Base-by-base conservation (phyloP, 2,797 vertebrate genomes). In the Takifugu ocellatus region DNA sequence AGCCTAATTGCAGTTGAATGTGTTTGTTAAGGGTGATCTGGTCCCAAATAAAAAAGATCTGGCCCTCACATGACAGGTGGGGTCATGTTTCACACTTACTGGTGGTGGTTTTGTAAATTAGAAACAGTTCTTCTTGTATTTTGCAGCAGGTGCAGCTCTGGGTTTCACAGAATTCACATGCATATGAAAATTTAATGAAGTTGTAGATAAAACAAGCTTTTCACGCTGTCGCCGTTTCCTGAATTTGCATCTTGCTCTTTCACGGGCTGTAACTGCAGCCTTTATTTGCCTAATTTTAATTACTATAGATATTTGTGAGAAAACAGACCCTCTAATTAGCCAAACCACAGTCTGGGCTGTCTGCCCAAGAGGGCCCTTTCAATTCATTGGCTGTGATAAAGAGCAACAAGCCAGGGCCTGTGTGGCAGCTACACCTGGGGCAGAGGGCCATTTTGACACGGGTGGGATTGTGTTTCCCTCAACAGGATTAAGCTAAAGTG, bases 381-480 rank as follows among this genome's bases (percentile, higher is more conserved):
- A 82, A 84, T 86, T 87, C 82, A 88, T 82, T 74, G 63, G 75
- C 68, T 66, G 72, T 78, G 78, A 85, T 79, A 70, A 82, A 84
- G 76, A 76, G 54, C 75, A 74, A 86, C 82, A 85, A 84, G 87
- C 81, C 81, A 59, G 72, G 75, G 80, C 82, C 75, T 87, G 87
- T 84, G 80, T 81, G 71, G 78, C 77, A 54, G 54, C 67, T 77
- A 78, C 88, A 92, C 89, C 90, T 92, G 89, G 84, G 87, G 82
- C 85, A 66, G 76, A 31, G 54, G 79, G 77, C 59, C 78, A 77
- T 70, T 84, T 81, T 75, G 84, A 83, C 84, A 83, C 61, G 85
- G 88, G 87, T 87, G 89, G 90, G 89, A 90, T 90, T 89, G 75
- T 90, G 89, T 90, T 89, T 89, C 87, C 86, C 89, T 86, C 87